Evolutionary conservation across 1,140 invertebrate genomes (phyloP).

Genomic region (Agraylea sexmaculata): DNA sequence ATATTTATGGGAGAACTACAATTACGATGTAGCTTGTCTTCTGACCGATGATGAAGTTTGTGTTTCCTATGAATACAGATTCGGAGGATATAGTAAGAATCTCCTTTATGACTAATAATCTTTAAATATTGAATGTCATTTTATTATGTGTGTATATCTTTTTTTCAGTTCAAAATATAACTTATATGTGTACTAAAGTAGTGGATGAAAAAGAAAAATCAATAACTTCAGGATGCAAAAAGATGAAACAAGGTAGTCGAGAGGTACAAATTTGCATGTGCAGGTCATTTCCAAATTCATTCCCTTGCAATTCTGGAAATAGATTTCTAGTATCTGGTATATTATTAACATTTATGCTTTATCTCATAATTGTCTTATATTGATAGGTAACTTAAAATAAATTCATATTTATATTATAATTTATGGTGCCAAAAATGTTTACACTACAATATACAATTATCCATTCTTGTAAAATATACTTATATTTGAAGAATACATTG

Average conservation of each 20-base stretch:
- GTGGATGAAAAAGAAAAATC: constrained; percentile 26
- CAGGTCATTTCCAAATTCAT: constrained; percentile 23
- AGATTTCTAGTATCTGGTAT: too few species aligned
- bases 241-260: constrained; percentile 28
- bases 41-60: constrained; percentile 37
- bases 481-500: too few species aligned
- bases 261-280: constrained; percentile 31
- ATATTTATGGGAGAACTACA: constrained; percentile 35
- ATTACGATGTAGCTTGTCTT: constrained; percentile 31
- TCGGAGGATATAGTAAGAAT: constrained; percentile 35
- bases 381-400: too few species aligned
- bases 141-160: constrained; percentile 9
- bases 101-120: constrained; percentile 1
- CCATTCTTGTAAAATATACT: too few species aligned
- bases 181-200: constrained; percentile 41
- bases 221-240: constrained; percentile 34
- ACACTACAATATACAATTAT: too few species aligned
- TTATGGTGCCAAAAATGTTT: too few species aligned
- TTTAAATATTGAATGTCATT: constrained; percentile 6
- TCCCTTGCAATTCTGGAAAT: constrained; percentile 30
- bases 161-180: constrained; percentile 40
- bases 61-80: constrained; percentile 37
- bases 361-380: too few species aligned
- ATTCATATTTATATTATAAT: too few species aligned
- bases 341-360: too few species aligned